Conservation (phyloP, 2,888 invertebrate genomes). For the Eilema caniola region DNA sequence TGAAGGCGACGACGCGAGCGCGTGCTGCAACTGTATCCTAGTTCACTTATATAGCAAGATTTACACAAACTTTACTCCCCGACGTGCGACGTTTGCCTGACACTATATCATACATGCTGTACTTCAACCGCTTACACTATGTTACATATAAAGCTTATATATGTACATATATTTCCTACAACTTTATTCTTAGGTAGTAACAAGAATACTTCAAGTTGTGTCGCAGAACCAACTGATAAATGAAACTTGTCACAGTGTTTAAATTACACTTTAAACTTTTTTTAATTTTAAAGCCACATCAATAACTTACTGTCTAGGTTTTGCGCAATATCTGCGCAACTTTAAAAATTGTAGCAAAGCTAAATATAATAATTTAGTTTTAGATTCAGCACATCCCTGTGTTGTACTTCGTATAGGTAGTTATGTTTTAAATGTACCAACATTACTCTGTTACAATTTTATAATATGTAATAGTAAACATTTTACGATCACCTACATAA, state of each 20-base stretch:
- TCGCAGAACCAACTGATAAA: constrained; percentile 7
- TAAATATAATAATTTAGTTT: background rate
- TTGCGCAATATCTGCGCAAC: background rate
- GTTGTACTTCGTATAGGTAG: background rate
- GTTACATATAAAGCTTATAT: background rate
- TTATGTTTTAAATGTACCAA: background rate
- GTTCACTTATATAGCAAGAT: constrained; percentile 77
- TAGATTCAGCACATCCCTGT: background rate
- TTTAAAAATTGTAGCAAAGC: background rate
- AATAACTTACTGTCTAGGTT: background rate
- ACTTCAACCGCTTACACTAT: constrained; percentile 31
- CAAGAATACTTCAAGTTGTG: background rate
- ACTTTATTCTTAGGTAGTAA: background rate
- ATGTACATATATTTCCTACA: background rate
- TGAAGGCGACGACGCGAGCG: constrained; percentile 81
- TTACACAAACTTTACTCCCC: constrained; percentile 71
- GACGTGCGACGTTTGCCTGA: constrained; percentile 41
- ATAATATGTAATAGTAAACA: background rate
- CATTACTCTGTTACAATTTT: background rate
- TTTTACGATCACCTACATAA: constrained; percentile 3
- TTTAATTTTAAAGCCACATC: background rate
- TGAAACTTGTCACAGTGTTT: constrained; percentile 3
- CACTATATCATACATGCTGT: constrained; percentile 48
- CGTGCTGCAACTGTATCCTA: constrained; percentile 82
- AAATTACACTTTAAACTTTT: constrained; percentile 6